Conservation (phyloP, 2,113 vertebrate genomes). For the Oreotragus oreotragus region DNA sequence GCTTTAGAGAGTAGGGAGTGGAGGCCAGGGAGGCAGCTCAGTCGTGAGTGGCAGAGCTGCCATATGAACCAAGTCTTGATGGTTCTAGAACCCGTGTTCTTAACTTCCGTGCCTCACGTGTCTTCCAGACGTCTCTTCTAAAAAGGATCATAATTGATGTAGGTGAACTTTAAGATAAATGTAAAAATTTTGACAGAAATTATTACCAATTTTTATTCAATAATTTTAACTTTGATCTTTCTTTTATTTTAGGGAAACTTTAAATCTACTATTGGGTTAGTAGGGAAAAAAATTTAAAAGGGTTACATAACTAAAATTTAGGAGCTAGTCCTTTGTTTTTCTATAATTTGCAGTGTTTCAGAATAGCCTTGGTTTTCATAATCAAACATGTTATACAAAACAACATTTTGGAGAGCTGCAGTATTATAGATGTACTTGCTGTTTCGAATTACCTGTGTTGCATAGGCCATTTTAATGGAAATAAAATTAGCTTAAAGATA, state of each 20-base stretch:
- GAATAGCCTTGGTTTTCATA: not conserved
- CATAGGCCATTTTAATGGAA: slow-evolving; percentile 32
- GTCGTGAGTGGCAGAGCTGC: not conserved
- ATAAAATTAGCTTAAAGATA: slow-evolving; percentile 63
- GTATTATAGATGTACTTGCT: not conserved
- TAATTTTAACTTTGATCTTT: not conserved
- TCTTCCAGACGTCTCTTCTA: not conserved
- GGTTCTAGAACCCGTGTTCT: not conserved
- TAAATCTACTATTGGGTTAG: not conserved
- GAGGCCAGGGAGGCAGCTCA: not conserved
- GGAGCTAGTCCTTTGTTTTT: not conserved
- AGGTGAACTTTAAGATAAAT: not conserved
- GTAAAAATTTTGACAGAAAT: not conserved
- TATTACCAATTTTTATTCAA: not conserved
- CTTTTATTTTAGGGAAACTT: not conserved
- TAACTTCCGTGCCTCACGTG: not conserved
- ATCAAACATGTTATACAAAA: not conserved
- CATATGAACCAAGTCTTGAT: not conserved
- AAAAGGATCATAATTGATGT: not conserved
- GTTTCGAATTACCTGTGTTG: slow-evolving; percentile 54
- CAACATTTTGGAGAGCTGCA: not conserved
- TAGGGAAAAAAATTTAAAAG: not conserved
- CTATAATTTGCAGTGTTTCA: not conserved
- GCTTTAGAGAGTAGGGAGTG: not conserved
- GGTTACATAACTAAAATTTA: not conserved